Conservation (phyloP, 2,113 vertebrate genomes). For the Burhinus bistriatus region DNA sequence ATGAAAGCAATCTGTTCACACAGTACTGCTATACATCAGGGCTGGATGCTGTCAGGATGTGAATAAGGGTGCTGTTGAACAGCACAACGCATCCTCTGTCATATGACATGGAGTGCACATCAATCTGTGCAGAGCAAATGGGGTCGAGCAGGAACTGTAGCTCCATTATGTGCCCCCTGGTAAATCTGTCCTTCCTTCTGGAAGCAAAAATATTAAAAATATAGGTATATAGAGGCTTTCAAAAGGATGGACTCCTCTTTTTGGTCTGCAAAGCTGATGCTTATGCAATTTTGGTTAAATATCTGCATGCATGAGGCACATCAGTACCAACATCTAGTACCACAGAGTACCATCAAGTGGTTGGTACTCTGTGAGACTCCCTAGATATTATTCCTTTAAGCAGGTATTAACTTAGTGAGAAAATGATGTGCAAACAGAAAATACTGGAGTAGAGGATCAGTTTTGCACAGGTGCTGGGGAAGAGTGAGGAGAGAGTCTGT, state of each 20-base stretch:
- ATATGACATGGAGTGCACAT: not conserved
- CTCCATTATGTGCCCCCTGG: not conserved
- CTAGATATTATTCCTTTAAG: not conserved
- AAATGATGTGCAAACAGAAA: not conserved
- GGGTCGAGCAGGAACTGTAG: not conserved
- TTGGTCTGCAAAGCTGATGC: not conserved
- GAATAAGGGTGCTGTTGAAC: slow-evolving; percentile 32
- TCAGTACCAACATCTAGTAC: not conserved
- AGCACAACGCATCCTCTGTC: not conserved
- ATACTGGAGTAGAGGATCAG: not conserved
- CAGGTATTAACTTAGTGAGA: not conserved
- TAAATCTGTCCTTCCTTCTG: not conserved
- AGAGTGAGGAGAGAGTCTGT: not conserved
- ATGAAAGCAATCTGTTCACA: slow-evolving; percentile 44
- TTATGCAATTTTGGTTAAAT: not conserved
- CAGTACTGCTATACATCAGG: not conserved
- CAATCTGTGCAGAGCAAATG: not conserved
- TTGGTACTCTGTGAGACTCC: not conserved
- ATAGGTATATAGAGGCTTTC: not conserved
- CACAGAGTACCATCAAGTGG: not conserved
- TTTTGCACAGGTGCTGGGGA: not conserved
- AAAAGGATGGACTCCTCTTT: not conserved
- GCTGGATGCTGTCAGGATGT: not conserved
- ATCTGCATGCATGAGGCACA: not conserved
- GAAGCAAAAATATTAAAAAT: not conserved